Evolutionary conservation across 2,113 vertebrate species (phyloP).

Genomic region (Sitta europaea): DNA sequence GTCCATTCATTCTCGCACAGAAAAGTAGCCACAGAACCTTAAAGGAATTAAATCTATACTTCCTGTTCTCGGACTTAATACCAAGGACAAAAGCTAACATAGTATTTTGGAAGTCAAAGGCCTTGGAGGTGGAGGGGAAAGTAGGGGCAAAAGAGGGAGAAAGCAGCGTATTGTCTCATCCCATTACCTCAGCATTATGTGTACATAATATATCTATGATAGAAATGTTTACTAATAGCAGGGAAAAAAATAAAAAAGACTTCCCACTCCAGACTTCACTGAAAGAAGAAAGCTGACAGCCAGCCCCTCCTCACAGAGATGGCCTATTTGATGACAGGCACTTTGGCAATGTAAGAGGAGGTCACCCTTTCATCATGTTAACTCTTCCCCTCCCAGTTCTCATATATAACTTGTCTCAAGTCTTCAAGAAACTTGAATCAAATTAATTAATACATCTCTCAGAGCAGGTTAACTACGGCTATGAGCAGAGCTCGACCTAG

Average conservation of each 20-base stretch:
- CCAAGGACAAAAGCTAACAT: conserved; percentile 60
- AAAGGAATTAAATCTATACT: conserved; percentile 55
- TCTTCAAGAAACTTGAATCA: conserved; percentile 63
- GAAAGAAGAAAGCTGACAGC: conserved; percentile 60
- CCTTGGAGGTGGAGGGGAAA: conserved; percentile 56
- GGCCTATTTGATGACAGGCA: conserved; percentile 67
- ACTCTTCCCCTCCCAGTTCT: conserved; percentile 47
- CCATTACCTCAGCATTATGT: conserved; percentile 59
- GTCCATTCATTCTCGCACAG: conserved; percentile 61
- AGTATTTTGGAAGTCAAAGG: conserved; percentile 63
- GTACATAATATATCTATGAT: conserved; percentile 59
- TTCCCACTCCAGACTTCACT: conserved; percentile 64
- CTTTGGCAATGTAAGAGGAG: conserved; percentile 68
- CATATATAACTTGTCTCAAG: conserved; percentile 57
- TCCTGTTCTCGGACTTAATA: conserved; percentile 46
- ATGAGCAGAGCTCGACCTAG: conserved; percentile 71
- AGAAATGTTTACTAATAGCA: conserved; percentile 68
- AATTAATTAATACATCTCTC: conserved; percentile 52
- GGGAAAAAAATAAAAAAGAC: conserved; percentile 39
- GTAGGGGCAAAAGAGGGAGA: conserved; percentile 11
- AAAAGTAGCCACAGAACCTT: conserved; percentile 58
- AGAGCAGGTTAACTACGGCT: conserved; percentile 69
- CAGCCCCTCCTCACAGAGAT: conserved; percentile 58
- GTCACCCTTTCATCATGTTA: conserved; percentile 57
- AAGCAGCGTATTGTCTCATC: conserved; percentile 62